Conservation (phyloP, 37 sponge, comb jelly and placozoan species). For the Diacarnus erythraeanus region DNA sequence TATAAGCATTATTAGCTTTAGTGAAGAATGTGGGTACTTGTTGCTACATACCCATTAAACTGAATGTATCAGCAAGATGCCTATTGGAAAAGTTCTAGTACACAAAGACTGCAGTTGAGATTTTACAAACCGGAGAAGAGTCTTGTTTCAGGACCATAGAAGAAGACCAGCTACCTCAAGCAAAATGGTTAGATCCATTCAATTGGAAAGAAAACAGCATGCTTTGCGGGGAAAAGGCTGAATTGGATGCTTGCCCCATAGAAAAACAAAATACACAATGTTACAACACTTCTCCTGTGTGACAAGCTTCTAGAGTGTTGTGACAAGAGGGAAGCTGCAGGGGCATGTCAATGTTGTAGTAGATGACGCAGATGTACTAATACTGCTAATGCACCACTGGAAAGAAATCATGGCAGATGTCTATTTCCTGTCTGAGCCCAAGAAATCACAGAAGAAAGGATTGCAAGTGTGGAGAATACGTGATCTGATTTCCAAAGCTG, state of each 20-base stretch:
- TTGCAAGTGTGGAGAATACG: conserved; percentile 24
- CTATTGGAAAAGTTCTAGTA: background rate
- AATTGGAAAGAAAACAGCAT: background rate
- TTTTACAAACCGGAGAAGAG: background rate
- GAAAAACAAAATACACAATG: conserved; percentile 14
- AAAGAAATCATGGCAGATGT: conserved; percentile 22
- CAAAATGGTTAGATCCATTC: background rate
- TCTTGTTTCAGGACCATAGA: background rate
- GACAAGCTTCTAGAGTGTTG: conserved; percentile 35
- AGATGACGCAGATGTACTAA: background rate
- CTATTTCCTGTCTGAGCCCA: conserved; percentile 32
- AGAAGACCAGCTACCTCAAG: background rate
- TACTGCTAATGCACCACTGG: conserved; percentile 33
- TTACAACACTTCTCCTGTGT: conserved; percentile 18
- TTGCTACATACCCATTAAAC: background rate
- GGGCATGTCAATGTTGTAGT: conserved; percentile 24
- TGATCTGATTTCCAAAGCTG: conserved; percentile 17
- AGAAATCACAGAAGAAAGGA: conserved; percentile 18
- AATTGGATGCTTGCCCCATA: conserved; percentile 34
- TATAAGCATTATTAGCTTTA: background rate
- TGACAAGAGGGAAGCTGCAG: conserved; percentile 23
- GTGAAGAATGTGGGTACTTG: background rate
- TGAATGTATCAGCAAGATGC: background rate
- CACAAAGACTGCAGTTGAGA: background rate
- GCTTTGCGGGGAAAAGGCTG: background rate